Base-by-base conservation (phyloP, 2,113 vertebrate species). In the Dicentrarchus labrax region DNA sequence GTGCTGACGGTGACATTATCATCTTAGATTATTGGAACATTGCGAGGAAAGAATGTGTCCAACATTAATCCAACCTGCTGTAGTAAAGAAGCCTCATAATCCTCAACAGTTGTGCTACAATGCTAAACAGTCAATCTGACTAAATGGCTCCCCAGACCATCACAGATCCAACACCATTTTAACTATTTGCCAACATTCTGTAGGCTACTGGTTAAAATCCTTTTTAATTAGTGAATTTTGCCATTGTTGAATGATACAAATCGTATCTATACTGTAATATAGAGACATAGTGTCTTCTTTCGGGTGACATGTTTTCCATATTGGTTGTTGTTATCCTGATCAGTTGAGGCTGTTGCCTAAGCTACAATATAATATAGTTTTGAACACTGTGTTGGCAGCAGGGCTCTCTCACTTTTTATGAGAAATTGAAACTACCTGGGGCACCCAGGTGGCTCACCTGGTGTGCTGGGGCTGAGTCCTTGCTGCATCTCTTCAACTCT, bases 81-180 rank as follows among this genome's bases (percentile, higher is more conserved):
- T 24, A 67, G 43, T 72, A 30, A 62, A 82, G 71, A 76, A 22
- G 22, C 17, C 48, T 84, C 56, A 67, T 65, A 66, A 72, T 67
- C 3, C 30, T 57, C 72, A 60, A 22, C 21, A 53, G 45, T 45
- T 45, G 43, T 45, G 43, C 43, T 45, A 45, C 43, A 45, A 45
- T 45, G 45, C 45, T 13, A 47, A 47, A 47, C 43, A 11, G 17
- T 21, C 1, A 38, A 50, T 64, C 62, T 11, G 36, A 57, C 57
- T 71, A 54, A 60, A 57, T 17, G 24, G 41, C 15, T 41, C 7
- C 51, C 17, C 6, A 3, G 0, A 39, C 11, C 57, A 43, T 43
- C 4, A 41, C 10, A 54, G 57, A 30, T 24, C 10, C 19, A 19
- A 21, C 51, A 50, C 17, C 30, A 3, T 71, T 36, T 61, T 59